Conservation (phyloP, 1,140 invertebrate genomes). For the Euschistus heros region DNA sequence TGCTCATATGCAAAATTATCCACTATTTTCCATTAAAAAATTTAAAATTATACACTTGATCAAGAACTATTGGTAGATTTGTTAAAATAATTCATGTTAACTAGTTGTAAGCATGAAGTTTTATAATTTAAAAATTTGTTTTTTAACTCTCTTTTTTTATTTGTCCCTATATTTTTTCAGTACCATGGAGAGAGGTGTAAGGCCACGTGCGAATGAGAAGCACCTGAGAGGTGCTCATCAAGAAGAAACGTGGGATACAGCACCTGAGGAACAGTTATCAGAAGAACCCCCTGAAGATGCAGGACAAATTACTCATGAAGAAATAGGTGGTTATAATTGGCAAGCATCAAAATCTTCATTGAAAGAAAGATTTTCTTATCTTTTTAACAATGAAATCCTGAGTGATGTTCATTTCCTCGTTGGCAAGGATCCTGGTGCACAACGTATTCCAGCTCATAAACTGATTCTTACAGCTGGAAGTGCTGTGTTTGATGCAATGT, state of each 20-base stretch:
- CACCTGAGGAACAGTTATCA: neutral
- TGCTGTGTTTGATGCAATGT: constrained; percentile 81
- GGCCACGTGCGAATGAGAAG: neutral
- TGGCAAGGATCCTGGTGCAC: constrained; percentile 55
- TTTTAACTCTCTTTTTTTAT: too few relatives aligned
- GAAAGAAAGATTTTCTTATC: constrained; percentile 56
- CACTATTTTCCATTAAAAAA: too few relatives aligned
- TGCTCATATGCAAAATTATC: too few relatives aligned
- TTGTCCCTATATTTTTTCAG: too few relatives aligned
- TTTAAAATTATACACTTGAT: too few relatives aligned
- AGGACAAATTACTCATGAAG: neutral
- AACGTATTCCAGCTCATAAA: constrained; percentile 71
- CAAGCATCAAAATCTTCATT: constrained; percentile 1
- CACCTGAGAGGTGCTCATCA: neutral
- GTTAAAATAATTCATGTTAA: too few relatives aligned
- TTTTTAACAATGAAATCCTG: constrained; percentile 72
- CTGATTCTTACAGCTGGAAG: constrained; percentile 72
- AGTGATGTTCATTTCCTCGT: constrained; percentile 72
- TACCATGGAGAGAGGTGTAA: neutral
- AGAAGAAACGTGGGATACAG: neutral
- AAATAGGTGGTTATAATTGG: constrained; percentile 1
- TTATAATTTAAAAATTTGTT: too few relatives aligned
- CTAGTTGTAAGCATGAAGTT: too few relatives aligned
- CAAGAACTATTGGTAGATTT: too few relatives aligned
- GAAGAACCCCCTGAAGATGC: neutral